Evolutionary conservation across 2,797 vertebrate genomes (phyloP).

Genomic region (Chrysolophus pictus): DNA sequence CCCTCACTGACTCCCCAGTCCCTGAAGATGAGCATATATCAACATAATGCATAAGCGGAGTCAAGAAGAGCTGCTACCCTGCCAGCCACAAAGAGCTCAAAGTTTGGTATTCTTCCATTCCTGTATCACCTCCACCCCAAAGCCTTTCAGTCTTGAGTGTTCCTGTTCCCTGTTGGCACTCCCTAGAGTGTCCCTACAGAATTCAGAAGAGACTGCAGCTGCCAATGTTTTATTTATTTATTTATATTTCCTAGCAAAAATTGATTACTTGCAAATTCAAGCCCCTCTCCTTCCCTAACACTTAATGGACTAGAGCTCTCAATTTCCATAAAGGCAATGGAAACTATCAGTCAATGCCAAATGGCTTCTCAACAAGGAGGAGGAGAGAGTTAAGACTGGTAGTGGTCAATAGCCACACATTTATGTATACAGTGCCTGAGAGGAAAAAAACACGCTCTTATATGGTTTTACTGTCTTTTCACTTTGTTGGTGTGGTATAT

Average conservation of each 20-base stretch:
- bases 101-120: neutral
- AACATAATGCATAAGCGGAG: neutral
- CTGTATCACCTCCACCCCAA: neutral
- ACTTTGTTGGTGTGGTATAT: neutral
- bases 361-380: neutral
- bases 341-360: neutral
- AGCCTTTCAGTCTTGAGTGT: neutral
- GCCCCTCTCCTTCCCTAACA: neutral
- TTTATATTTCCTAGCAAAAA: neutral
- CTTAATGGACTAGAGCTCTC: neutral
- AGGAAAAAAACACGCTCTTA: neutral
- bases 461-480: neutral
- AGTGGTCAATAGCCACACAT: neutral
- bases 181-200: neutral
- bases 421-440: neutral
- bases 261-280: neutral
- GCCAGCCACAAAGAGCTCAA: neutral
- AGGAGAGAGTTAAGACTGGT: neutral
- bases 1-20: neutral
- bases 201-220: neutral
- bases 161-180: neutral
- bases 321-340: neutral
- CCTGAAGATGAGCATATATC: neutral
- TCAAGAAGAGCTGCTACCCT: neutral
- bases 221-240: neutral